Evolutionary conservation across 2,888 invertebrate genomes (phyloP), one percentile per base, ranked within the genome.

Genomic region (Coleophora deauratella): DNA sequence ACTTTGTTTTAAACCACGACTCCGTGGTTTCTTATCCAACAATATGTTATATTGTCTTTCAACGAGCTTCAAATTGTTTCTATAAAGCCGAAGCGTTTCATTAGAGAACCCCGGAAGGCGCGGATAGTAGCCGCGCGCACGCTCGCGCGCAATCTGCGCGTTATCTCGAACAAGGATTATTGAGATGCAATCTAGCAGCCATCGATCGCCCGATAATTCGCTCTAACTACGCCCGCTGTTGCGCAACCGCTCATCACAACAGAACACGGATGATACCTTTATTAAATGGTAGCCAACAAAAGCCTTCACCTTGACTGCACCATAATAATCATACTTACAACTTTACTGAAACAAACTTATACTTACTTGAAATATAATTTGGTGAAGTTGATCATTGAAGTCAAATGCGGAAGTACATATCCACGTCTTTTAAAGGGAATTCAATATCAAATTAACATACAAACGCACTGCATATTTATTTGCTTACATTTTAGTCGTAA

Each of bases 151-250:
- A 81, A 82, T 79, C 72, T 51, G 55, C 61, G 55, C 67, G 65
- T 70, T 70, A 74, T 76, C 74, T 72, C 63, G 63, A 66, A 68
- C 75, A 69, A 66, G 66, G 69, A 73, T 79, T 79, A 82, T 80
- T 80, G 82, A 81, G 82, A 80, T 80, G 76, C 77, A 79, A 82
- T 84, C 84, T 80, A 75, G 77, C 66, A 76, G 72, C 80, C 61
- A 80, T 77, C 72, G 76, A 78, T 79, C 74, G 72, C 51, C 60
- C 68, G 73, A 79, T 81, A 85, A 84, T 82, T 78, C 67, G 72
- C 71, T 73, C 67, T 75, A 77, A 79, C 79, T 69, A 71, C 77
- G 70, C 69, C 64, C 64, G 65, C 72, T 67, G 58, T 72, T 70
- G 70, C 72, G 62, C 76, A 79, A 76, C 77, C 68, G 66, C 70